Evolutionary conservation across 2,888 invertebrate genomes (phyloP).

Genomic region (Heliconius ethilla): DNA sequence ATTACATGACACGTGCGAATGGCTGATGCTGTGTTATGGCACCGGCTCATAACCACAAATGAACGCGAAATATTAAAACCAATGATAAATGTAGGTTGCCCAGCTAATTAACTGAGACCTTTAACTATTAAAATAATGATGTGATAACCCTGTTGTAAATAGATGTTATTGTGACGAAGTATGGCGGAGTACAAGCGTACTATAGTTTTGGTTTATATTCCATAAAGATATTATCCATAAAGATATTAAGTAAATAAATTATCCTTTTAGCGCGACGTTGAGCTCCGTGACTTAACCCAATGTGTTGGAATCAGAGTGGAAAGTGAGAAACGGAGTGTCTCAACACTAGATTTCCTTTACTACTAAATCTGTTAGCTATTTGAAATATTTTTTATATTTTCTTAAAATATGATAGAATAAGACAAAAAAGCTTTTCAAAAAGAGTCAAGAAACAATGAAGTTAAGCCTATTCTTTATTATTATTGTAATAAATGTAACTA

Average conservation of each 20-base stretch:
- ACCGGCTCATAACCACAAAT: conserved; percentile 34
- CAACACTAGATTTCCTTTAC: too few relatives aligned
- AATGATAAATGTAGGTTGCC: conserved; percentile 29
- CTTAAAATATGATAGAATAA: too few relatives aligned
- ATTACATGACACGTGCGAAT: conserved; percentile 33
- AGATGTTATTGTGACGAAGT: background rate
- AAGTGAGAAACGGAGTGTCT: too few relatives aligned
- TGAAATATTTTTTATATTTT: too few relatives aligned
- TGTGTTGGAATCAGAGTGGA: too few relatives aligned
- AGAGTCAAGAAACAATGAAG: too few relatives aligned
- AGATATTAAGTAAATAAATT: background rate
- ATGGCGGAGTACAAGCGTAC: background rate
- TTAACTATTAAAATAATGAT: background rate
- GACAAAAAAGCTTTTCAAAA: too few relatives aligned
- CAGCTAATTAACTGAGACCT: conserved; percentile 25
- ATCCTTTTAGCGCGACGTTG: too few relatives aligned
- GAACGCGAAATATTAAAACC: conserved; percentile 35
- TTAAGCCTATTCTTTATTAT: too few relatives aligned
- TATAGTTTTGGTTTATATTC: background rate
- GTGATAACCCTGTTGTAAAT: background rate
- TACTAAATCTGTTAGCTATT: too few relatives aligned
- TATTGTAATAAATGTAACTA: too few relatives aligned
- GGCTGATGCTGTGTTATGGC: conserved; percentile 32
- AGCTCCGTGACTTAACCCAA: too few relatives aligned
- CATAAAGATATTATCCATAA: background rate